These are phyloP conservation scores for Psophia crepitans DNA, from an alignment of 2,113 vertebrate genomes.

Conservation along the genomic window DNA sequence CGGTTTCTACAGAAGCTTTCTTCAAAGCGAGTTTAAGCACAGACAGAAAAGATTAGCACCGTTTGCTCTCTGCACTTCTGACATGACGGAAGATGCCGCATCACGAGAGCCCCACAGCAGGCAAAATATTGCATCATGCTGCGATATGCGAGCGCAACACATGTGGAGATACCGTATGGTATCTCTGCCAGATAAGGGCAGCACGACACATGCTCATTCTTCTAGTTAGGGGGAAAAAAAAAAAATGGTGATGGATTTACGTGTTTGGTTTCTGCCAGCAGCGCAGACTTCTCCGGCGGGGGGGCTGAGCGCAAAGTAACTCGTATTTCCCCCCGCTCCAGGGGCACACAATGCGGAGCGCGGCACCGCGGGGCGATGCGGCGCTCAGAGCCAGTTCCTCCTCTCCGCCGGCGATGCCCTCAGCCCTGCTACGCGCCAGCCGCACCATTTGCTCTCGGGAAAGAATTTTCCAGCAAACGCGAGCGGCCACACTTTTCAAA, in stretches of 20 bases:
- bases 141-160: neutral
- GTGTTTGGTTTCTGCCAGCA: neutral
- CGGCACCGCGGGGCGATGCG: neutral
- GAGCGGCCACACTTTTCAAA: neutral
- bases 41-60: neutral
- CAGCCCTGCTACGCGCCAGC: neutral
- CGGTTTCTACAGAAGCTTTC: neutral
- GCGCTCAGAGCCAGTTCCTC: neutral
- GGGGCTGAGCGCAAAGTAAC: fast-evolving
- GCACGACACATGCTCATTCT: neutral
- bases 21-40: neutral
- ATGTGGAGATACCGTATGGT: conserved; percentile 9
- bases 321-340: fast-evolving
- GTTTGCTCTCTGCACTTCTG: neutral
- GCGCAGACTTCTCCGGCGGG: neutral
- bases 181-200: neutral
- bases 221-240: neutral
- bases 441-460: neutral
- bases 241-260: neutral
- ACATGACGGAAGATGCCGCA: neutral
- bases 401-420: neutral
- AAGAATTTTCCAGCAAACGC: conserved; percentile 29
- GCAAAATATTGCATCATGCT: conserved; percentile 72
- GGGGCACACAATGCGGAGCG: neutral
- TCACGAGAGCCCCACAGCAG: neutral